phyloP scores from a whole-genome alignment of 2,797 vertebrate genomes.

The Neosilurus mollespiculum region DNA sequence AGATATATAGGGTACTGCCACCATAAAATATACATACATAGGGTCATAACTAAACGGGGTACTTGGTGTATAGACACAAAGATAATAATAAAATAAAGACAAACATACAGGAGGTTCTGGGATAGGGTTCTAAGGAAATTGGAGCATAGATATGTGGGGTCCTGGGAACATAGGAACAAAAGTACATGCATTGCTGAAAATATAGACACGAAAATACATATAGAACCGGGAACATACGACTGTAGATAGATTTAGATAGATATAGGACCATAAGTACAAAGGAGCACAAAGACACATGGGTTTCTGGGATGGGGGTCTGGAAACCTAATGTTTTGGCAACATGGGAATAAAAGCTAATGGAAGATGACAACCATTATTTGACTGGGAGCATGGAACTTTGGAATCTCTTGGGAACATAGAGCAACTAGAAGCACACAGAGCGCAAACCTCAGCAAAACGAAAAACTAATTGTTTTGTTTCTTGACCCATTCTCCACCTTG shows the following conservation, averaged over 20 bases:
- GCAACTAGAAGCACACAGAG: no score
- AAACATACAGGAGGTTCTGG: background rate
- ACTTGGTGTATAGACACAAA: background rate
- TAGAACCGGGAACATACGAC: background rate
- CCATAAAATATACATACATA: no score
- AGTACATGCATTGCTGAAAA: no score
- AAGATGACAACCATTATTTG: background rate
- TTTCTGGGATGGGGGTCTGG: no score
- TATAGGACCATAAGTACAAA: no score
- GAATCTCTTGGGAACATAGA: background rate
- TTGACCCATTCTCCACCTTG: no score
- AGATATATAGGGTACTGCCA: background rate
- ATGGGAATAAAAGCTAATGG: background rate
- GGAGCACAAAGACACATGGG: no score
- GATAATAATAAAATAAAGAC: background rate
- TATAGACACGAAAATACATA: no score
- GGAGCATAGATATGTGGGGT: background rate
- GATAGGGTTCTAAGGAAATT: background rate
- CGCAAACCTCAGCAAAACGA: no score
- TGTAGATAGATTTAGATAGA: no score
- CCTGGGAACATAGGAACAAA: background rate
- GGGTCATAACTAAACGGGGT: background rate
- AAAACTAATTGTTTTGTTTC: no score
- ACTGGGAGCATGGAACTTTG: background rate
- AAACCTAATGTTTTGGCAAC: no score